phyloP scores from a whole-genome alignment of 2,797 vertebrate species.

The Manis javanica region DNA sequence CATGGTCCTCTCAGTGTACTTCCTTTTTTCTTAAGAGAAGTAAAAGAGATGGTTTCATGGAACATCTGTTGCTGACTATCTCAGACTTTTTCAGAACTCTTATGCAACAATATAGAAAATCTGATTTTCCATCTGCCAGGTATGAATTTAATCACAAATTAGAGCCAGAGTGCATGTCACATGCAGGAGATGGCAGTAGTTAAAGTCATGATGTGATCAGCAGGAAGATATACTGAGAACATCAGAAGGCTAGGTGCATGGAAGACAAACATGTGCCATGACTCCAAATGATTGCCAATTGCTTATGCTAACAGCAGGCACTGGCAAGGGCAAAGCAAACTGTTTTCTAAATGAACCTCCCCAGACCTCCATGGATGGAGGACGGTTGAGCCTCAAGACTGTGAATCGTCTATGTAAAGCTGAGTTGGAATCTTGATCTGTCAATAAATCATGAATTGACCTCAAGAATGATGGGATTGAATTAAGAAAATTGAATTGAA shows the following conservation, averaged over 20 bases:
- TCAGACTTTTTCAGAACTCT: not conserved
- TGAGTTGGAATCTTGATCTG: not conserved
- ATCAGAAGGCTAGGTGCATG: not conserved
- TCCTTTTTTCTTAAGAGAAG: not conserved
- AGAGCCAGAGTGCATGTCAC: not conserved
- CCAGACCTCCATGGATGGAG: not conserved
- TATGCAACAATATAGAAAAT: not conserved
- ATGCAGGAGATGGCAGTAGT: not conserved
- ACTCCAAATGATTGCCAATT: not conserved
- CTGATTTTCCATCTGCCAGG: not conserved
- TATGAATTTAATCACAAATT: not conserved
- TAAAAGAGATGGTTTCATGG: not conserved
- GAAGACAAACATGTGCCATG: not conserved
- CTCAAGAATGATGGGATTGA: not conserved
- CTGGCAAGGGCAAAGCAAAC: not conserved
- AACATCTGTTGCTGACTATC: not conserved
- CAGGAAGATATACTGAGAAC: not conserved
- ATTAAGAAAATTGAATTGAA: not conserved
- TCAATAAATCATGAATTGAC: not conserved
- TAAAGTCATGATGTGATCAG: not conserved
- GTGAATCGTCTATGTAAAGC: not conserved
- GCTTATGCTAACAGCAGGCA: accelerated
- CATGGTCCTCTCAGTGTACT: accelerated
- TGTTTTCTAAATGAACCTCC: not conserved
- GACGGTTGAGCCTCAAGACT: not conserved